phyloP scores from a whole-genome alignment of 2,888 invertebrate species.

The Epinotia nisella region DNA sequence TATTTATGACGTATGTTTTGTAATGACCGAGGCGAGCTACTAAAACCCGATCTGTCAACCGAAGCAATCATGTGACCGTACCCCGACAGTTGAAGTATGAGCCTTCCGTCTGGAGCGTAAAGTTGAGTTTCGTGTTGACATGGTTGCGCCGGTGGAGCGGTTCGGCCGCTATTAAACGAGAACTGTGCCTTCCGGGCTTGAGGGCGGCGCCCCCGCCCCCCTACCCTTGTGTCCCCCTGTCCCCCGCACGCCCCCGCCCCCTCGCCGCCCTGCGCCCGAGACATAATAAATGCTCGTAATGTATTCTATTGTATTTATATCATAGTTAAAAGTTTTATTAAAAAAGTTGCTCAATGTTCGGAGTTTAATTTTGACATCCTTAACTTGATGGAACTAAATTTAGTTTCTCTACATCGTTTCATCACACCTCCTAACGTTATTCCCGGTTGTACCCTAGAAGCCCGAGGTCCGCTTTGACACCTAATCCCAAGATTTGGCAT shows the following conservation, averaged over 20 bases:
- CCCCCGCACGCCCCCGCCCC: conserved; percentile 9
- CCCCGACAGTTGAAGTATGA: conserved; percentile 1
- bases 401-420: too few species aligned
- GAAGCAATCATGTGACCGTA: conserved; percentile 10
- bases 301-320: conserved; percentile 82
- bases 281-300: conserved; percentile 78
- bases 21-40: conserved; percentile 25
- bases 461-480: too few species aligned
- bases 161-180: conserved; percentile 57
- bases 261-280: conserved; percentile 57
- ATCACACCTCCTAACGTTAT: too few species aligned
- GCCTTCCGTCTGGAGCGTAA: neutral
- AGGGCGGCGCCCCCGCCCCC: conserved; percentile 49
- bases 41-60: conserved; percentile 10
- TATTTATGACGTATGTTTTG: conserved; percentile 32
- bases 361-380: conserved; percentile 54
- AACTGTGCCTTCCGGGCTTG: conserved; percentile 73
- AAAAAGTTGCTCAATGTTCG: conserved; percentile 80
- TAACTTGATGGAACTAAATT: neutral
- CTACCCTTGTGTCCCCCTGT: conserved; percentile 5
- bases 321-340: conserved; percentile 79
- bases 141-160: conserved; percentile 25
- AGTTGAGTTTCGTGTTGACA: conserved; percentile 19
- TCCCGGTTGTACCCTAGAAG: too few species aligned
- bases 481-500: too few species aligned